Evolutionary conservation across 2,113 vertebrate species (phyloP).

Genomic region (Xiphorhynchus elegans): DNA sequence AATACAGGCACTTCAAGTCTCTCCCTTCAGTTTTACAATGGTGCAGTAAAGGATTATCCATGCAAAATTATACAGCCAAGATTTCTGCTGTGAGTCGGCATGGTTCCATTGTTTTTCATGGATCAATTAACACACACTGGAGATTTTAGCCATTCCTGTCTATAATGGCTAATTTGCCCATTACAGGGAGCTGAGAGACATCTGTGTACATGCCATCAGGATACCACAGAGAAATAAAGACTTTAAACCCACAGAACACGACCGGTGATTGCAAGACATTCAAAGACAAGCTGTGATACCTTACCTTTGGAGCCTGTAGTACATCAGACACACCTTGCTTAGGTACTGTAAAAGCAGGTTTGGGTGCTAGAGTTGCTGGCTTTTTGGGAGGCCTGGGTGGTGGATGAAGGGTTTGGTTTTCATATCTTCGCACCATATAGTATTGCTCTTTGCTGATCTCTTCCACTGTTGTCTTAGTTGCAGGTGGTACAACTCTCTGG

Average conservation of each 20-base stretch:
- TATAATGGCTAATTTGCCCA: constrained; percentile 32
- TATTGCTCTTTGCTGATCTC: constrained; percentile 83
- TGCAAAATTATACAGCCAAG: neutral
- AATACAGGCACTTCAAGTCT: neutral
- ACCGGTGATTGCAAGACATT: neutral
- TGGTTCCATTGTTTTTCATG: constrained; percentile 21
- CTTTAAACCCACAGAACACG: neutral
- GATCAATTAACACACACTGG: constrained; percentile 15
- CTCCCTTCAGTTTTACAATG: neutral
- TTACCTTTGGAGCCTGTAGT: constrained; percentile 67
- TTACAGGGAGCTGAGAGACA: neutral
- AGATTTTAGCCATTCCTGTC: constrained; percentile 13
- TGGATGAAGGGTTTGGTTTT: constrained; percentile 71
- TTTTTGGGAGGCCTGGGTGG: constrained; percentile 87
- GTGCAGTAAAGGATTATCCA: constrained; percentile 1
- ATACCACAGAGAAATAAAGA: constrained; percentile 6
- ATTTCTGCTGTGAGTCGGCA: neutral
- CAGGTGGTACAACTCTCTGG: neutral
- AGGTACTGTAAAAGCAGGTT: neutral
- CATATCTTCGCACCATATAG: constrained; percentile 82
- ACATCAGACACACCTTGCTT: neutral
- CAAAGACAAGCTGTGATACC: neutral
- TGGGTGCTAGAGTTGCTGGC: constrained; percentile 30
- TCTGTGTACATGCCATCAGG: constrained; percentile 20
- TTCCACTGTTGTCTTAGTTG: constrained; percentile 71